These are phyloP conservation scores for Melanocharis versteri DNA, from an alignment of 2,113 vertebrate genomes.

Conservation along the genomic window DNA sequence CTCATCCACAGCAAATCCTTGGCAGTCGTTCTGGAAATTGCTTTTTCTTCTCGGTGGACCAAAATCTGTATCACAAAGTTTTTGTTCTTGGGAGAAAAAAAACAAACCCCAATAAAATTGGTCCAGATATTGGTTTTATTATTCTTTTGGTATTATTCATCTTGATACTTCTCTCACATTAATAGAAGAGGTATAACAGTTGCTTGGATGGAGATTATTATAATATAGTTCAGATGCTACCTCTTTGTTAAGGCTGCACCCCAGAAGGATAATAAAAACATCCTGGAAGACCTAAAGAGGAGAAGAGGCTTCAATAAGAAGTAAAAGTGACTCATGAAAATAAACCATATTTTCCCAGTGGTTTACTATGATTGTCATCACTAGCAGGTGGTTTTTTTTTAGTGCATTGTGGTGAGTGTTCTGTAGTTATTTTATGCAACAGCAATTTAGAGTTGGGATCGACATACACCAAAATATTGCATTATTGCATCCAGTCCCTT, in stretches of 20 bases:
- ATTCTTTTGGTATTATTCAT: background rate
- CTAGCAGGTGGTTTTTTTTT: slow-evolving; percentile 10
- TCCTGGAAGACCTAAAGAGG: background rate
- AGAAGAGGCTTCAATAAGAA: background rate
- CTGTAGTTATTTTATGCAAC: background rate
- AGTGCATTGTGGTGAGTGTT: background rate
- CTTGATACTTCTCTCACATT: background rate
- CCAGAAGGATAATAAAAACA: background rate
- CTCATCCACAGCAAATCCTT: background rate
- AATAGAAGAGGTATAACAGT: background rate
- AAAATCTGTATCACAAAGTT: background rate
- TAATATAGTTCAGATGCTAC: background rate
- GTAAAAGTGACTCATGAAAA: background rate
- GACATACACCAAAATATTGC: background rate
- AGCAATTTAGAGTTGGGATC: background rate
- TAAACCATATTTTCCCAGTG: background rate
- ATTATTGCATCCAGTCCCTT: background rate
- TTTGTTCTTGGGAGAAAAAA: background rate
- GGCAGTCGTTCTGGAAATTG: background rate
- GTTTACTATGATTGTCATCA: slow-evolving; percentile 1
- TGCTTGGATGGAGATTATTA: background rate
- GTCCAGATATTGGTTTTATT: background rate
- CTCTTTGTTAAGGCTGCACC: background rate
- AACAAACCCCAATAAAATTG: background rate
- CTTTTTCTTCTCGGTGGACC: background rate